phyloP scores from a whole-genome alignment of 1,140 invertebrate species.

The Papilio helenus region DNA sequence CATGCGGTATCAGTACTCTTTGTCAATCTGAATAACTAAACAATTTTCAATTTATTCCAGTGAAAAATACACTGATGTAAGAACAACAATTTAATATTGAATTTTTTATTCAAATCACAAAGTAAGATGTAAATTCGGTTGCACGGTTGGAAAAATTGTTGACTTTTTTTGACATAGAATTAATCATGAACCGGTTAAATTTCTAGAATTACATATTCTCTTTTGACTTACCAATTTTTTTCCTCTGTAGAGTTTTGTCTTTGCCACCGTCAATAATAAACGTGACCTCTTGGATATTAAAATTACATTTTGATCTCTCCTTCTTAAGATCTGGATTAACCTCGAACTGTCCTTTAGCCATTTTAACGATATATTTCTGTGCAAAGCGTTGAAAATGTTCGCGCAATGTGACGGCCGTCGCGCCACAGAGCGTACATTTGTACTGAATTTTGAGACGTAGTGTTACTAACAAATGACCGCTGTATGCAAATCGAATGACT shows the following conservation, averaged over 20 bases:
- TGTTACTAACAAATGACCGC: constrained; percentile 9
- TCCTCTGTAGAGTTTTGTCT: constrained; percentile 86
- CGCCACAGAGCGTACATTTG: constrained; percentile 3
- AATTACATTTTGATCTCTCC: constrained; percentile 88
- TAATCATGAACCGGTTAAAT: background rate
- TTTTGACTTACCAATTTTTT: constrained; percentile 86
- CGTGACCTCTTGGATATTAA: constrained; percentile 87
- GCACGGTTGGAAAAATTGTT: too few species aligned
- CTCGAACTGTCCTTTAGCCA: constrained; percentile 73
- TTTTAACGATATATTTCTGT: constrained; percentile 32
- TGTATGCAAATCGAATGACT: constrained; percentile 29
- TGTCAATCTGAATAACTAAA: too few species aligned
- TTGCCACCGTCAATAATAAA: constrained; percentile 86
- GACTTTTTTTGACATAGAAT: background rate
- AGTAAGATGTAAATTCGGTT: background rate
- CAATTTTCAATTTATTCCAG: too few species aligned
- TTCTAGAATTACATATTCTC: background rate
- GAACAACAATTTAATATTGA: too few species aligned
- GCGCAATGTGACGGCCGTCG: background rate
- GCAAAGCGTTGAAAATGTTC: background rate
- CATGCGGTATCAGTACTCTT: too few species aligned
- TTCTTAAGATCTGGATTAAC: constrained; percentile 83
- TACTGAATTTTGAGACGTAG: constrained; percentile 25
- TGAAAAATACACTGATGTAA: too few species aligned
- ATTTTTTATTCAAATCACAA: background rate